Evolutionary conservation across 1,140 invertebrate species (phyloP).

Genomic region (Vanessa tameamea): DNA sequence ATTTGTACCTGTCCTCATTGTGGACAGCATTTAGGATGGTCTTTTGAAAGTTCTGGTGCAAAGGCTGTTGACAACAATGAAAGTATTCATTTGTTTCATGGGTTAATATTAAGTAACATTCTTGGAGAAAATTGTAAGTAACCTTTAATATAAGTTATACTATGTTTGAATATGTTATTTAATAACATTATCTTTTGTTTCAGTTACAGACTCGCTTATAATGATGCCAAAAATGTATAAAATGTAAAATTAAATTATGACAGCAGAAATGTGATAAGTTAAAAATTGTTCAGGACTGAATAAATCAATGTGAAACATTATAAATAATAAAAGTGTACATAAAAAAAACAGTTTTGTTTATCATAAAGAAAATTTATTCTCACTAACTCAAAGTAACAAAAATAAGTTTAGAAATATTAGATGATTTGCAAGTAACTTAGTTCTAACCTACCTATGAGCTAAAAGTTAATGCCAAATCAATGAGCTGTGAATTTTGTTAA

Average conservation of each 20-base stretch:
- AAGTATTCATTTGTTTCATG: constrained; percentile 66
- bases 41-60: constrained; percentile 62
- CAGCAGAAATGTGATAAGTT: constrained; percentile 1
- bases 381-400: constrained; percentile 40
- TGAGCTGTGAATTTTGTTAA: background rate
- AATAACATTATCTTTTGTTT: constrained; percentile 47
- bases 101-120: constrained; percentile 71
- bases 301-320: constrained; percentile 4
- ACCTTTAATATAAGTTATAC: background rate
- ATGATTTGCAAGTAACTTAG: constrained; percentile 1
- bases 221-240: constrained; percentile 74
- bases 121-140: constrained; percentile 77
- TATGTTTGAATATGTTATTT: background rate
- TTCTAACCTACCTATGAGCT: background rate
- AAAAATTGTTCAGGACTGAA: constrained; percentile 1
- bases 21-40: constrained; percentile 77
- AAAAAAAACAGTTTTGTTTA: constrained; percentile 7
- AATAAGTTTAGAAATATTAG: constrained; percentile 34
- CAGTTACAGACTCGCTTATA: constrained; percentile 76
- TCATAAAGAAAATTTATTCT: constrained; percentile 29
- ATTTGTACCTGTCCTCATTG: constrained; percentile 77
- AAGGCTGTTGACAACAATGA: constrained; percentile 34
- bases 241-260: constrained; percentile 38
- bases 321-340: constrained; percentile 12
- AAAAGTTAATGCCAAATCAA: constrained; percentile 3